These are phyloP conservation scores for Burhinus bistriatus DNA, from an alignment of 2,113 vertebrate genomes.

Conservation along the genomic window DNA sequence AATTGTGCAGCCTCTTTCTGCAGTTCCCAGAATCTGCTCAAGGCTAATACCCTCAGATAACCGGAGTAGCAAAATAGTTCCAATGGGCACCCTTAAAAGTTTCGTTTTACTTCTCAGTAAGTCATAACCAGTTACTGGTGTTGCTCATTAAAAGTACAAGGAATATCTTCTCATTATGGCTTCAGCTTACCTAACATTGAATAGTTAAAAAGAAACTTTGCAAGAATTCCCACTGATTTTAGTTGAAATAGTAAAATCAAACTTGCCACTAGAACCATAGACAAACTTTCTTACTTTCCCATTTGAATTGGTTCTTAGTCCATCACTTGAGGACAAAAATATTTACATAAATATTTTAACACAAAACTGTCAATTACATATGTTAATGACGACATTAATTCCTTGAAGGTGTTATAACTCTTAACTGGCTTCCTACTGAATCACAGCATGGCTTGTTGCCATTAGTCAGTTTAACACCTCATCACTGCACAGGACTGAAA, in stretches of 20 bases:
- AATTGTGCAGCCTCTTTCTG: constrained; percentile 14
- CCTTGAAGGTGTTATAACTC: background rate
- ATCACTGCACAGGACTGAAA: background rate
- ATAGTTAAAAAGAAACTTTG: background rate
- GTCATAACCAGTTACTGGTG: background rate
- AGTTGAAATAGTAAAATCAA: background rate
- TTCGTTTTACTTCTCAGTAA: constrained; percentile 7
- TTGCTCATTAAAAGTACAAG: constrained; percentile 8
- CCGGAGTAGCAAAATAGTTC: background rate
- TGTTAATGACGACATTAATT: background rate
- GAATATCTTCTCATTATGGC: background rate
- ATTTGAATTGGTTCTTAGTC: background rate
- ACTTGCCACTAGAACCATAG: background rate
- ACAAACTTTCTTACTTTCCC: background rate
- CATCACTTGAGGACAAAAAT: background rate
- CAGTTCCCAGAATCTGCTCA: constrained; percentile 2
- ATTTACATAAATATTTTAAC: background rate
- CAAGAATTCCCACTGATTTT: background rate
- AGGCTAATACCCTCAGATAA: constrained; percentile 43
- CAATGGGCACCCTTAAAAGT: constrained; percentile 58
- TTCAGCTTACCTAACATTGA: background rate
- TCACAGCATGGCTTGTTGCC: background rate
- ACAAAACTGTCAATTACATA: background rate
- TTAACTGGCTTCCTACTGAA: background rate
- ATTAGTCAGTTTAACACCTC: background rate